Percentiles rank a stretch among this genome's conserved stretches.
phyloP scores from a whole-genome alignment of 1,140 invertebrate genomes.

The Lordiphosa collinella region DNA sequence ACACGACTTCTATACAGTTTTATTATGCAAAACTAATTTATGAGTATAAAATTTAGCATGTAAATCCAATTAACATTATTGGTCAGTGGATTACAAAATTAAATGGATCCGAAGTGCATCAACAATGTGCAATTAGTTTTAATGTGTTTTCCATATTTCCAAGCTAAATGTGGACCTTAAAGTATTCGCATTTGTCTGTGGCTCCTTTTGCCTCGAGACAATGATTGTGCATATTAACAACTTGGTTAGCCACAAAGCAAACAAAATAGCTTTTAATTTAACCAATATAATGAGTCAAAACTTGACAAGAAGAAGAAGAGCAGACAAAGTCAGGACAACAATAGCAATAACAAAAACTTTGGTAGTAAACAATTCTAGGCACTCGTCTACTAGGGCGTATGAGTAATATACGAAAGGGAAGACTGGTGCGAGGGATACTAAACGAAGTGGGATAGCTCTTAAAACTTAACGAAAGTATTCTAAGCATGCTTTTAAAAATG shows the following conservation, averaged over 20 bases:
- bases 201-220: slow-evolving; percentile 29
- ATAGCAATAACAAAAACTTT: no score
- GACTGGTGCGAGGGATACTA: background rate
- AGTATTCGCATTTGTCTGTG: slow-evolving; percentile 24
- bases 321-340: slow-evolving; percentile 6
- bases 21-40: slow-evolving; percentile 12
- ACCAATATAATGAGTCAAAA: slow-evolving; percentile 46
- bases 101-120: slow-evolving; percentile 3
- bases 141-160: slow-evolving; percentile 28
- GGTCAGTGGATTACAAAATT: slow-evolving; percentile 37
- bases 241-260: slow-evolving; percentile 45
- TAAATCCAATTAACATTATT: slow-evolving; percentile 54
- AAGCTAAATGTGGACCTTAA: slow-evolving; percentile 12
- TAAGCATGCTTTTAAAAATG: no score
- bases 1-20: slow-evolving; percentile 3
- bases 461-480: no score
- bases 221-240: slow-evolving; percentile 54
- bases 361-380: background rate
- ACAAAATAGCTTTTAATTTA: slow-evolving; percentile 52
- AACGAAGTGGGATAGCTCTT: background rate
- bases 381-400: no score
- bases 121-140: slow-evolving; percentile 40
- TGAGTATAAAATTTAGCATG: slow-evolving; percentile 45
- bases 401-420: slow-evolving; percentile 13
- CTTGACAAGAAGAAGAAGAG: slow-evolving; percentile 2